Conservation (phyloP, 92 coral and sea anemone species). For the Pocillopora grandis region DNA sequence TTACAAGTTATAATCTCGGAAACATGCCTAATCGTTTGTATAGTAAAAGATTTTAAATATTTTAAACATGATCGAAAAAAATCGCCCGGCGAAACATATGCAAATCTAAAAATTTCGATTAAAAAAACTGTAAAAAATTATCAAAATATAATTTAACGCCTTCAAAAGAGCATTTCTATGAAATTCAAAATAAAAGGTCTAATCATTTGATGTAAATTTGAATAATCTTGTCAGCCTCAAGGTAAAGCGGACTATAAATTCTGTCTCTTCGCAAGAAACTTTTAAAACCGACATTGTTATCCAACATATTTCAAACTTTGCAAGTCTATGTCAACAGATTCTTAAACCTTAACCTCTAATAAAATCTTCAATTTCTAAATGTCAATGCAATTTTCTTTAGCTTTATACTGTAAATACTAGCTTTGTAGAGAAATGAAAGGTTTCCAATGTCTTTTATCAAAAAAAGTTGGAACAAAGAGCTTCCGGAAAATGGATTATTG, state of each 20-base stretch:
- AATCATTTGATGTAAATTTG: conserved; percentile 11
- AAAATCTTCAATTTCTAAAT: background rate
- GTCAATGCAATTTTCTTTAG: background rate
- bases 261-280: background rate
- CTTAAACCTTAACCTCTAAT: background rate
- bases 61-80: background rate
- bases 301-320: background rate
- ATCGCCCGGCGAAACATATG: background rate
- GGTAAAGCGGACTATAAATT: background rate
- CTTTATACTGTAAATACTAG: background rate
- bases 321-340: conserved; percentile 1
- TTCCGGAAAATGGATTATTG: too few species aligned
- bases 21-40: conserved; percentile 28
- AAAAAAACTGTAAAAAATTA: background rate
- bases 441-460: background rate
- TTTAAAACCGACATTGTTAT: conserved; percentile 21
- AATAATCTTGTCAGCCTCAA: background rate
- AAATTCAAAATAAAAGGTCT: conserved; percentile 32
- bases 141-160: conserved; percentile 27
- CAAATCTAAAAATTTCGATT: background rate
- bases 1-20: background rate
- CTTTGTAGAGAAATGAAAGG: background rate
- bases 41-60: conserved; percentile 16
- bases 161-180: conserved; percentile 3
- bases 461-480: background rate